phyloP scores from a whole-genome alignment of 1,140 invertebrate species.

The Adelges cooleyi region DNA sequence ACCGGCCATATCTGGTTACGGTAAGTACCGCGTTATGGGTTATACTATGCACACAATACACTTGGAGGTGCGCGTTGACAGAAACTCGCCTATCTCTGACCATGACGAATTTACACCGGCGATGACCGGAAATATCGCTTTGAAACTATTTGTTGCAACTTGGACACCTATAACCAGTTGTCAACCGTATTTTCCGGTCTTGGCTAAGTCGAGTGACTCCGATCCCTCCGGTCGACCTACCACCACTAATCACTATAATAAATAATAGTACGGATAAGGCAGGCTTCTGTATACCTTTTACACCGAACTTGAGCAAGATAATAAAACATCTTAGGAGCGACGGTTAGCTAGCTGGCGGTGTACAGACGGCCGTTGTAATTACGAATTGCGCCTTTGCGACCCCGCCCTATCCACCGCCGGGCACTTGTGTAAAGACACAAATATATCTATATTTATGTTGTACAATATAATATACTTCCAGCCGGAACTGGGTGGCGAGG shows the following conservation, averaged over 20 bases:
- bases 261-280: no score
- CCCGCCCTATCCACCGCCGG: not conserved
- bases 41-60: no score
- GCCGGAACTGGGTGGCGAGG: not conserved
- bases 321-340: not conserved
- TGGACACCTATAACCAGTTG: not conserved
- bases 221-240: not conserved
- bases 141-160: not conserved
- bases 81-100: no score
- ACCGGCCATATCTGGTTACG: no score
- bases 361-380: not conserved
- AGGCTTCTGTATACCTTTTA: no score
- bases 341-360: not conserved
- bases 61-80: not conserved
- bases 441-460: no score
- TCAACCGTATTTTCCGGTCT: not conserved
- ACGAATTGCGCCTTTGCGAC: not conserved
- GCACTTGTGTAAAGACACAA: no score
- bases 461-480: no score
- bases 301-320: not conserved
- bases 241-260: no score
- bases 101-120: not conserved
- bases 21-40: no score
- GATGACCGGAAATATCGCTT: not conserved
- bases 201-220: not conserved